phyloP scores from a whole-genome alignment of 1,140 invertebrate species.

The Aphelenchoides fujianensis region DNA sequence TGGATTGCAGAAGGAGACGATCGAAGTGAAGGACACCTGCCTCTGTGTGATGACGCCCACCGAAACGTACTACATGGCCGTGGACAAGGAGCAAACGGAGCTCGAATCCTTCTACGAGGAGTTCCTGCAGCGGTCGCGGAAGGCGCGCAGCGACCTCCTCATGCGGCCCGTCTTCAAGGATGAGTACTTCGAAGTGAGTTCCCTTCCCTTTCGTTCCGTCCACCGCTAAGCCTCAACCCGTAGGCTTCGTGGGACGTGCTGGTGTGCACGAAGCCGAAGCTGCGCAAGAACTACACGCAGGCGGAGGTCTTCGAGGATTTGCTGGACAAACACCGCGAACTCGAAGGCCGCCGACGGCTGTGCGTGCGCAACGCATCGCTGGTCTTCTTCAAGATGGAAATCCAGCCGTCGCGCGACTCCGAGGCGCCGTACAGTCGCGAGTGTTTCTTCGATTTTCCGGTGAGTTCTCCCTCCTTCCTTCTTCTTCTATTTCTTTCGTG shows the following conservation, averaged over 20 bases:
- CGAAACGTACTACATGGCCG: constrained; percentile 4
- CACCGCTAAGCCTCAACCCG: background rate
- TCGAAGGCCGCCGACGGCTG: background rate
- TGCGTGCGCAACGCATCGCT: background rate
- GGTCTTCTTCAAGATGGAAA: constrained; percentile 10
- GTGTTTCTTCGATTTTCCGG: background rate
- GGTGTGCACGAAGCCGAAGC: background rate
- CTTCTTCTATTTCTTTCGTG: background rate
- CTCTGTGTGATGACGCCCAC: constrained; percentile 16
- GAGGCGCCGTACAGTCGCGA: background rate
- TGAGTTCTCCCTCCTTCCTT: background rate
- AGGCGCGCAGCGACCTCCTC: background rate
- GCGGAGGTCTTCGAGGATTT: background rate
- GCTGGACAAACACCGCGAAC: background rate
- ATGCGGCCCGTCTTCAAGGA: background rate
- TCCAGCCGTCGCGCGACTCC: background rate
- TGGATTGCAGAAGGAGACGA: constrained; percentile 12
- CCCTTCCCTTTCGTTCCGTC: background rate
- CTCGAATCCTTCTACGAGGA: constrained; percentile 2
- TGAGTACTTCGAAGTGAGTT: constrained; percentile 11
- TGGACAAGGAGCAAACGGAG: background rate
- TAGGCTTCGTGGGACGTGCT: constrained; percentile 16
- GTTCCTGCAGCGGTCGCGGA: background rate
- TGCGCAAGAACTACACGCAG: background rate
- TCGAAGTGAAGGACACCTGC: background rate